phyloP scores from a whole-genome alignment of 2,888 invertebrate species.

The Mesorhabditis spiculigera region DNA sequence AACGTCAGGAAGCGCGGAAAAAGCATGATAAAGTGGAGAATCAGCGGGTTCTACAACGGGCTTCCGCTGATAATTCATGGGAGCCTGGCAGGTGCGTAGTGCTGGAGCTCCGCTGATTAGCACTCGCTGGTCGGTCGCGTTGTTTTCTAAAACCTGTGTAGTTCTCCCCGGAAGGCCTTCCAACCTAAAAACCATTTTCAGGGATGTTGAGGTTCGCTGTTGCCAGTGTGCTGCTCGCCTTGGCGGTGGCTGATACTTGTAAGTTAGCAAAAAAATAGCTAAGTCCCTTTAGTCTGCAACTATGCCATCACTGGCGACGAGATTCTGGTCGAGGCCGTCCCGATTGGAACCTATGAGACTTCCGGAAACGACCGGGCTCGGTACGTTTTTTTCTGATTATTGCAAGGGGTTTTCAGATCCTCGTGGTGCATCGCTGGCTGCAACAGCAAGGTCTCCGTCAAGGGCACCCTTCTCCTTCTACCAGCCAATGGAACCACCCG shows the following conservation, averaged over 20 bases:
- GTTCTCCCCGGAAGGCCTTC: too few species aligned
- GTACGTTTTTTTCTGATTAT: slow-evolving; percentile 10
- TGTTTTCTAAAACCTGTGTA: too few species aligned
- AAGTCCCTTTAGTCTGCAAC: slow-evolving; percentile 19
- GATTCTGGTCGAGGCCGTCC: slow-evolving; percentile 28
- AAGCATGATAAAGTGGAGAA: background rate
- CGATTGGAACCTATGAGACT: slow-evolving; percentile 26
- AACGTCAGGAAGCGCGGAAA: slow-evolving; percentile 1
- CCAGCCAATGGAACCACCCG: slow-evolving; percentile 12
- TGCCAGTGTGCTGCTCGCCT: background rate
- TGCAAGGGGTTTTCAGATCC: slow-evolving; percentile 16
- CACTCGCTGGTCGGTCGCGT: too few species aligned
- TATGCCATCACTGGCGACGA: slow-evolving; percentile 28
- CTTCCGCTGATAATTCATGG: slow-evolving; percentile 5
- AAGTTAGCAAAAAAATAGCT: background rate
- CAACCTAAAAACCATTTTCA: background rate
- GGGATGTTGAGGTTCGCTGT: slow-evolving; percentile 3
- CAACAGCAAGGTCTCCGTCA: slow-evolving; percentile 24
- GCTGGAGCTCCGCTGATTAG: too few species aligned
- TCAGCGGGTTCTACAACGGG: background rate
- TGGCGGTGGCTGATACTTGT: slow-evolving; percentile 1
- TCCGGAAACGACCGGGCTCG: slow-evolving; percentile 29
- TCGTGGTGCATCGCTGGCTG: slow-evolving; percentile 34
- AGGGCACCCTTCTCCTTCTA: slow-evolving; percentile 26
- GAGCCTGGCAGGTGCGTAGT: background rate